Evolutionary conservation across 2,888 invertebrate genomes (phyloP).

Genomic region (Tetanocera ferruginea): DNA sequence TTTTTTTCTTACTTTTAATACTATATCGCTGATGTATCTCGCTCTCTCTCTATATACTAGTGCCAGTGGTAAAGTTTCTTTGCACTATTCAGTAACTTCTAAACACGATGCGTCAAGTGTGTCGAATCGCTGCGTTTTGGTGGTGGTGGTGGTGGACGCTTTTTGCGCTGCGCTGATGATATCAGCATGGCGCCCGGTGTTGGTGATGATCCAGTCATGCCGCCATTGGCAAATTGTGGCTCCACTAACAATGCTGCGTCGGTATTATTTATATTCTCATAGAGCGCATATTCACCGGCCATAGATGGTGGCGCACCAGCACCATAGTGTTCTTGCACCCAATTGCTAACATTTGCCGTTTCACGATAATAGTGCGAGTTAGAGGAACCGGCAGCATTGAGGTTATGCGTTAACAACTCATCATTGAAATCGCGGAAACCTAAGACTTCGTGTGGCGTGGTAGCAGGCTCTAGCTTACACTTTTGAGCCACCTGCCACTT

Average conservation of each 20-base stretch:
- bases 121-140: constrained; percentile 90
- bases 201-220: constrained; percentile 42
- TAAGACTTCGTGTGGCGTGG: constrained; percentile 90
- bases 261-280: constrained; percentile 79
- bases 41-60: neutral
- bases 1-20: neutral
- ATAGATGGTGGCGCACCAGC: constrained; percentile 54
- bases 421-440: constrained; percentile 88
- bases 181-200: constrained; percentile 50
- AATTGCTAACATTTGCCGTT: constrained; percentile 85
- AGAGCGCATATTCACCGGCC: constrained; percentile 70
- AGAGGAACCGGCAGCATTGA: constrained; percentile 58
- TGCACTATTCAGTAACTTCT: constrained; percentile 48
- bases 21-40: neutral
- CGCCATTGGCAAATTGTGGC: constrained; percentile 47
- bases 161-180: constrained; percentile 71
- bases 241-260: constrained; percentile 55
- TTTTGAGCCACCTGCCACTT: constrained; percentile 96
- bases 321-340: constrained; percentile 91
- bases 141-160: constrained; percentile 90
- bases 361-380: constrained; percentile 69
- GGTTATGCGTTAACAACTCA: constrained; percentile 64
- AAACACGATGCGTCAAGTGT: constrained; percentile 75
- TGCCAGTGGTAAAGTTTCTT: neutral
- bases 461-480: constrained; percentile 88